Conservation (phyloP, 2,113 vertebrate genomes). For the Lucifuga dentata region DNA sequence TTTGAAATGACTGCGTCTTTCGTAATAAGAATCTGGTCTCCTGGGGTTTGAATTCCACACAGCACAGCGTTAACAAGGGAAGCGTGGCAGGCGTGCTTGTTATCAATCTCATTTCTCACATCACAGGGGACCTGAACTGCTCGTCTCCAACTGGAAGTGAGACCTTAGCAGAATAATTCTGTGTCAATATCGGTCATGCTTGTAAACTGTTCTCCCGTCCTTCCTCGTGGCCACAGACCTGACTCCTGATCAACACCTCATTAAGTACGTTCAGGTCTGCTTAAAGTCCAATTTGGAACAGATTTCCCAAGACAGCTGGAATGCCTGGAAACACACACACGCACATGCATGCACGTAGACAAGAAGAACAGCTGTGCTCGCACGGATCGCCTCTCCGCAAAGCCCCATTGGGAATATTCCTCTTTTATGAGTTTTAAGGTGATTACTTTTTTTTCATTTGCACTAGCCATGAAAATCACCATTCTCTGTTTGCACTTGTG, state of each 20-base stretch:
- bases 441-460: slow-evolving; percentile 74
- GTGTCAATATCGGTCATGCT: slow-evolving; percentile 38
- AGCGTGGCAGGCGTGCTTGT: slow-evolving; percentile 9
- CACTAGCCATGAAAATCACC: slow-evolving; percentile 45
- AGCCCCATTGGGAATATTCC: slow-evolving; percentile 6
- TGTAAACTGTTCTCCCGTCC: slow-evolving; percentile 19
- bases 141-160: slow-evolving; percentile 25
- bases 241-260: slow-evolving; percentile 61
- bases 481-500: slow-evolving; percentile 60
- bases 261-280: slow-evolving; percentile 70
- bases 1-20: not conserved
- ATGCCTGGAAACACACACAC: slow-evolving; percentile 30
- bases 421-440: slow-evolving; percentile 62
- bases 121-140: slow-evolving; percentile 42
- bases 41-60: slow-evolving; percentile 28
- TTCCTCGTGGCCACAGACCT: slow-evolving; percentile 16
- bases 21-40: slow-evolving; percentile 2
- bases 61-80: slow-evolving; percentile 41
- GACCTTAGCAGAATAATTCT: slow-evolving; percentile 39
- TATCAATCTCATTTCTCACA: slow-evolving; percentile 43
- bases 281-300: slow-evolving; percentile 71
- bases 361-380: slow-evolving; percentile 38
- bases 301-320: slow-evolving; percentile 69
- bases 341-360: slow-evolving; percentile 2
- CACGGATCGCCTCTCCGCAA: slow-evolving; percentile 11